Conservation (phyloP, 2,888 invertebrate genomes). For the Chalcosyrphus nemorum region DNA sequence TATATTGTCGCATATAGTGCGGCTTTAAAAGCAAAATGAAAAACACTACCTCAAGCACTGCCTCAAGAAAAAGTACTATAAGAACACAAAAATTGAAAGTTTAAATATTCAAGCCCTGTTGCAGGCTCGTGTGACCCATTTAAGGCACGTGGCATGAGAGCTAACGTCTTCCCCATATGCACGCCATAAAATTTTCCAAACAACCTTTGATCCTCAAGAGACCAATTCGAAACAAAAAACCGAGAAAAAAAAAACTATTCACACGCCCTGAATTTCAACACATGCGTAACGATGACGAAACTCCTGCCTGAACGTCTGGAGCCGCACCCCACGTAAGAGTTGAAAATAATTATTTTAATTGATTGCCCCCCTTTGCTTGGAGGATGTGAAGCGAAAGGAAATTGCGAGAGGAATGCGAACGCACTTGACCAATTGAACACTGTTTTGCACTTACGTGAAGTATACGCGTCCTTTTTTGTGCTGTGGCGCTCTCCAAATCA, state of each 20-base stretch:
- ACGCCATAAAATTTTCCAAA: slow-evolving; percentile 11
- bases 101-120: slow-evolving; percentile 8
- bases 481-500: slow-evolving; percentile 89
- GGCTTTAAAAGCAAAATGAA: slow-evolving; percentile 3
- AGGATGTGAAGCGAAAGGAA: neutral
- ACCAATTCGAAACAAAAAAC: slow-evolving; percentile 33
- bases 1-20: neutral
- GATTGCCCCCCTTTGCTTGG: slow-evolving; percentile 38
- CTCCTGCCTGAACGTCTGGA: neutral
- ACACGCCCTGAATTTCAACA: slow-evolving; percentile 35
- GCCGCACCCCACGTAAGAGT: neutral
- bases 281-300: slow-evolving; percentile 44
- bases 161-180: slow-evolving; percentile 1
- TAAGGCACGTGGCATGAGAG: neutral
- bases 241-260: slow-evolving; percentile 1
- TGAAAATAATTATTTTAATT: slow-evolving; percentile 54
- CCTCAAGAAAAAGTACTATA: too few species aligned
- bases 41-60: neutral
- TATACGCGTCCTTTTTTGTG: slow-evolving; percentile 87
- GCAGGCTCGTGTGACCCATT: neutral
- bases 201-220: slow-evolving; percentile 42
- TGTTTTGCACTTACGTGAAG: slow-evolving; percentile 88
- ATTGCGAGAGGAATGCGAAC: slow-evolving; percentile 1
- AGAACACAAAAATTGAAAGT: slow-evolving; percentile 20
- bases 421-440: slow-evolving; percentile 38